Conservation (phyloP, 2,888 invertebrate species). For the Acrocera orbiculus region DNA sequence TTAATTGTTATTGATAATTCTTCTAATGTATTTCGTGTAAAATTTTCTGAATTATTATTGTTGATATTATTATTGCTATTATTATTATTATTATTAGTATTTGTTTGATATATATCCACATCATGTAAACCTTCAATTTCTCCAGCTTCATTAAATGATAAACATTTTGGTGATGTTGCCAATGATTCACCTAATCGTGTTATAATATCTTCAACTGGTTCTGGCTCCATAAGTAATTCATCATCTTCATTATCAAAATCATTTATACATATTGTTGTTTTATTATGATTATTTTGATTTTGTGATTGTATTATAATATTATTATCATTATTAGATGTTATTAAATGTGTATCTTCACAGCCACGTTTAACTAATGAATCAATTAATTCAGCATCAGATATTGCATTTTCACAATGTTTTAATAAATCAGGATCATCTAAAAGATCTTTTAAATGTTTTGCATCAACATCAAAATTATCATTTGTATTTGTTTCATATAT, state of each 20-base stretch:
- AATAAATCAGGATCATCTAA: conserved; percentile 26
- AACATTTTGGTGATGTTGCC: conserved; percentile 27
- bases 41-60: conserved; percentile 14
- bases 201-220: conserved; percentile 42
- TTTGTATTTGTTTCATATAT: too few species aligned
- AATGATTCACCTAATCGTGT: conserved; percentile 45
- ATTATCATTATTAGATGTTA: conserved; percentile 10
- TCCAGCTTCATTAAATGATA: conserved; percentile 29
- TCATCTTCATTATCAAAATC: conserved; percentile 36
- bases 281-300: conserved; percentile 24
- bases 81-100: too few species aligned
- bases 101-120: conserved; percentile 23
- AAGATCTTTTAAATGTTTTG: conserved; percentile 27
- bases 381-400: conserved; percentile 33
- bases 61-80: conserved; percentile 9
- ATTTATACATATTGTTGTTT: conserved; percentile 20
- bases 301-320: conserved; percentile 22
- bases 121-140: conserved; percentile 29
- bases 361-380: conserved; percentile 44
- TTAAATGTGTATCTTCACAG: conserved; percentile 40
- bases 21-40: conserved; percentile 20
- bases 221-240: conserved; percentile 32
- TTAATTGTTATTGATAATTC: conserved; percentile 39
- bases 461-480: conserved; percentile 19
- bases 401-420: conserved; percentile 30